Evolutionary conservation across 2,797 vertebrate genomes (phyloP).

Genomic region (Cirrhinus mrigala): DNA sequence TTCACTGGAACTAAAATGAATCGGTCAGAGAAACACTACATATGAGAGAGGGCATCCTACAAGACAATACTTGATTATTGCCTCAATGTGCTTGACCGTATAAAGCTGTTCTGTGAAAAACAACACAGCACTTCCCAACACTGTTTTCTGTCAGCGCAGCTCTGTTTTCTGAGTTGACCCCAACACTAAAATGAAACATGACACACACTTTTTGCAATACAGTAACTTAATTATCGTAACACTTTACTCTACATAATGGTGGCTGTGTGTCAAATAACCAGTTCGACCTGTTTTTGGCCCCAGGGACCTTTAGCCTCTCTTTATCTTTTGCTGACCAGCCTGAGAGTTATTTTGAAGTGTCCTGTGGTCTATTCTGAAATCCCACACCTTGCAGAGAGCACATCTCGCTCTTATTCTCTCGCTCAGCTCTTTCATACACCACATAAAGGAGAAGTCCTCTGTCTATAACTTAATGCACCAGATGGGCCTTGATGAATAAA

Average conservation of each 20-base stretch:
- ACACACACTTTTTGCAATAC: conserved; percentile 20
- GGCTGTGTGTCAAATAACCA: conserved; percentile 36
- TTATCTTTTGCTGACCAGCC: conserved; percentile 45
- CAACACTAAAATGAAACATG: conserved; percentile 27
- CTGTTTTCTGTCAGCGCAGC: background rate
- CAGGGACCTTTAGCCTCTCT: conserved; percentile 41
- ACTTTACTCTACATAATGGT: conserved; percentile 25
- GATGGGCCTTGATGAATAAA: conserved; percentile 61
- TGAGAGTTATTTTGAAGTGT: conserved; percentile 47
- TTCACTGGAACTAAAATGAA: background rate
- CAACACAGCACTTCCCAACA: background rate
- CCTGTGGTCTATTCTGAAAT: conserved; percentile 45
- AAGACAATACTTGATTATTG: conserved; percentile 1
- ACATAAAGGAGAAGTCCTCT: conserved; percentile 43
- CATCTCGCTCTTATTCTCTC: conserved; percentile 31
- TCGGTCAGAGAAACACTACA: background rate
- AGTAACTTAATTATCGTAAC: conserved; percentile 41
- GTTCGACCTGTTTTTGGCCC: conserved; percentile 43
- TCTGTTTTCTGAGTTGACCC: conserved; percentile 26
- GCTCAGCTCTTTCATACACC: conserved; percentile 35
- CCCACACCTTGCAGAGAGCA: conserved; percentile 42
- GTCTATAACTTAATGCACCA: conserved; percentile 72
- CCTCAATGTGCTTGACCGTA: background rate
- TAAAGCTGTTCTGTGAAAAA: background rate
- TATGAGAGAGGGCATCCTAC: background rate